A percentile compares a stretch with the other conserved stretches of the same genome.
phyloP scores from a whole-genome alignment of 2,888 invertebrate species.

The Sphaeridia pumilis region DNA sequence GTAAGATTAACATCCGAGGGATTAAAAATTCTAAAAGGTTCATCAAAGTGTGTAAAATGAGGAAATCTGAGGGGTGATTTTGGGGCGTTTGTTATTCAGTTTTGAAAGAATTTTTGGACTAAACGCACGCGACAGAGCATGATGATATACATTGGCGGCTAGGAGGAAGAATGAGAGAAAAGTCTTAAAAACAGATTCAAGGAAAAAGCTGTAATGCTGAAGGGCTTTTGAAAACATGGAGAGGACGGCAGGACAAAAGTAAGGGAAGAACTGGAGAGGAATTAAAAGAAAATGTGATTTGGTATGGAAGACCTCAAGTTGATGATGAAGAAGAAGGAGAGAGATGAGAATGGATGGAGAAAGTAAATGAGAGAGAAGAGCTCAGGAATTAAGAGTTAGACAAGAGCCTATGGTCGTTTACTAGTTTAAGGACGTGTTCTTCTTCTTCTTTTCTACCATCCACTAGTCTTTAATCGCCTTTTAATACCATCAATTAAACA shows the following conservation, averaged over 20 bases:
- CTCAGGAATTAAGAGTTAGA: constrained; percentile 1
- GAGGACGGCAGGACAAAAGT: no score
- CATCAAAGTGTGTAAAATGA: no score
- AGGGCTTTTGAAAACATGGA: not conserved
- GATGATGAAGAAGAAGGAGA: constrained; percentile 3
- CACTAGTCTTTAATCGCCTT: constrained; percentile 35
- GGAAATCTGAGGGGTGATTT: not conserved
- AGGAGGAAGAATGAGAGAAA: no score
- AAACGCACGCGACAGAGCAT: no score
- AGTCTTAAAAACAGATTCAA: no score
- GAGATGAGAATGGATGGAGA: constrained; percentile 7
- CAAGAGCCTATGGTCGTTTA: no score
- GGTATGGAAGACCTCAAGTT: not conserved
- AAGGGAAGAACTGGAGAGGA: not conserved
- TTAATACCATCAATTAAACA: constrained; percentile 36
- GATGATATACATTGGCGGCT: no score
- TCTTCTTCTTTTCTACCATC: no score
- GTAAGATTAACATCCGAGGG: constrained; percentile 35
- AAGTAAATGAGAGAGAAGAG: constrained; percentile 4
- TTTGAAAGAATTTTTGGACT: no score
- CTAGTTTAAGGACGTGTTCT: no score
- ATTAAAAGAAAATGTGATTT: not conserved
- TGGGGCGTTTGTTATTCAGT: no score
- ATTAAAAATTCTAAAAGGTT: constrained; percentile 30
- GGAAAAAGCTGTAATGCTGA: no score